Base-by-base conservation (phyloP, 2,113 vertebrate genomes). In the Oreochromis aureus region DNA sequence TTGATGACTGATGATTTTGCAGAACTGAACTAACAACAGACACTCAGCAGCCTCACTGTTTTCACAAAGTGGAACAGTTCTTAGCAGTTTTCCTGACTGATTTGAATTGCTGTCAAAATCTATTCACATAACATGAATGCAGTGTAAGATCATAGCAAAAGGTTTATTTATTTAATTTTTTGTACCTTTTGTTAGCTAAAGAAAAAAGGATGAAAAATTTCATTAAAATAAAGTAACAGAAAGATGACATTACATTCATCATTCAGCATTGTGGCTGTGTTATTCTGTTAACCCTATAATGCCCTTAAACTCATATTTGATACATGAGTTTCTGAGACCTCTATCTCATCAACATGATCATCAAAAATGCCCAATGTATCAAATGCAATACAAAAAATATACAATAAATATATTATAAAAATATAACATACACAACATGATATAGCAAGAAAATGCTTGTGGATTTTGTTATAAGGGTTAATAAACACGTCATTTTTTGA, bases 121-220 rank as follows among this genome's bases (percentile, higher is more conserved):
- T 0, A 27, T 4, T 46, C 13, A 46, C 22, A 27, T 27, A 46
- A 27, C 13, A 44, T 46, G 69, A 46, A 73, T 16, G 13, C 13
- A 46, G 0, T 48, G 39, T 27, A 73, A 73, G 15, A 18, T 44
- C 12, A 44, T 0, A 71, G 36, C 36, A 71, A 44, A 71, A 44
- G n/a, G 36, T 71, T 24, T 41, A 6, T 71, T 2, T 44, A 6
- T 71, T 71, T 4, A 44, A 24, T 44, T 44, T 22, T 71, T 44
- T 0, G 1, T 44, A 71, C 44, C 36, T 1, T 73, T 46, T 71
- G 8, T 41, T 4, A 73, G n/a, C 7, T 46, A 73, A 6, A 73
- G 39, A 73, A 27, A 71, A 16, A 73, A 73, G 13, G 66, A 46
- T 3, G 39, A 73, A 73, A 9, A 46, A 18, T 44, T 73, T 27